Evolutionary conservation across 2,888 invertebrate genomes (phyloP).

Genomic region (Eupithecia centaureata): DNA sequence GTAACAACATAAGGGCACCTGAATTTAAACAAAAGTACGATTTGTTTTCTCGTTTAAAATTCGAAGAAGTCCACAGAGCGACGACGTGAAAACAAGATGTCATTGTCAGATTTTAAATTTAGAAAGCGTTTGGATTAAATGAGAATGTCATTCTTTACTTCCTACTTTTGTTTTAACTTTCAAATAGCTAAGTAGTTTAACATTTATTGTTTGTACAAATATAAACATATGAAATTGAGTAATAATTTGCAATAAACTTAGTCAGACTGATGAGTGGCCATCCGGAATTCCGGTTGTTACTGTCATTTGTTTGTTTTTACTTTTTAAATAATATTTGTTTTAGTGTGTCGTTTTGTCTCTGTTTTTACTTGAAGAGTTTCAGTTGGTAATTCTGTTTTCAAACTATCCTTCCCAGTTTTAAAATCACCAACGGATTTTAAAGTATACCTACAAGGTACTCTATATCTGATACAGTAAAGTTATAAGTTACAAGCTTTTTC

Average conservation of each 20-base stretch:
- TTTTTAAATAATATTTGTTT: slow-evolving; percentile 32
- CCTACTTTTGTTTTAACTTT: slow-evolving; percentile 8
- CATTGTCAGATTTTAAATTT: background rate
- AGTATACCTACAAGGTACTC: background rate
- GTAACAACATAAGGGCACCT: slow-evolving; percentile 12
- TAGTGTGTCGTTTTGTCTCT: slow-evolving; percentile 30
- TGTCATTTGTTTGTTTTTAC: slow-evolving; percentile 28
- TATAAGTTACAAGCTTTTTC: background rate
- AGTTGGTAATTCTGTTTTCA: slow-evolving; percentile 9
- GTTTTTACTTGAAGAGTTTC: background rate
- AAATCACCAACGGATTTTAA: background rate
- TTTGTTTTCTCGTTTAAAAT: slow-evolving; percentile 9
- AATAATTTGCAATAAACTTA: slow-evolving; percentile 23
- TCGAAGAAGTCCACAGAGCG: background rate
- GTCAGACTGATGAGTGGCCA: slow-evolving; percentile 29
- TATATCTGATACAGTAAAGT: background rate
- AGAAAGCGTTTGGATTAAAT: background rate
- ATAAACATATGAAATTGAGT: slow-evolving; percentile 22
- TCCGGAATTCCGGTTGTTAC: slow-evolving; percentile 35
- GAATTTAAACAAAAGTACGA: slow-evolving; percentile 12
- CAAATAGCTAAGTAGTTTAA: slow-evolving; percentile 8
- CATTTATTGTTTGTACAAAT: slow-evolving; percentile 21
- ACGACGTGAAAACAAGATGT: background rate
- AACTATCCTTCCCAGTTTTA: slow-evolving; percentile 26
- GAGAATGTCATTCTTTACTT: background rate